Percentiles rank a stretch among this genome's conserved stretches.
Conservation (phyloP, 2,113 vertebrate genomes). For the Pantherophis guttatus region DNA sequence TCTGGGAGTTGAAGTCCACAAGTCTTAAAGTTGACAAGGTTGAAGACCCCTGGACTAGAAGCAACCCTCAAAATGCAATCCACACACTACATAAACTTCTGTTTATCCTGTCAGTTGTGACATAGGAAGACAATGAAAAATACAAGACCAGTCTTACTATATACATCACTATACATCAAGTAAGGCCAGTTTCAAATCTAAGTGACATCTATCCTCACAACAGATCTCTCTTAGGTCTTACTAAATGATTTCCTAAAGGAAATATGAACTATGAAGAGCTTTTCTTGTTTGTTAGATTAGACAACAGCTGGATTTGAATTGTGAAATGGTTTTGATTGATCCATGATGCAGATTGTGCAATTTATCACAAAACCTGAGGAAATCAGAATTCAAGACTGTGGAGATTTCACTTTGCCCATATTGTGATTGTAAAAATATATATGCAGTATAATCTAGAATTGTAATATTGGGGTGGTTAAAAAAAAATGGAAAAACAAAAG, state of each 20-base stretch:
- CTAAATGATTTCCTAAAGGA: background rate
- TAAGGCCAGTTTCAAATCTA: background rate
- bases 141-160: background rate
- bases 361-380: constrained; percentile 32
- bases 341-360: constrained; percentile 21
- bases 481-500: constrained; percentile 36
- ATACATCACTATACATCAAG: background rate
- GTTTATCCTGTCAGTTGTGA: background rate
- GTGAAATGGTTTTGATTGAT: constrained; percentile 23
- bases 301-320: background rate
- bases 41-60: background rate
- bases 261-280: background rate
- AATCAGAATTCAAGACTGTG: constrained; percentile 29
- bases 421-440: constrained; percentile 42
- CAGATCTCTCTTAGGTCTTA: background rate
- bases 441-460: constrained; percentile 44
- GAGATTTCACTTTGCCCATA: constrained; percentile 21
- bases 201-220: background rate
- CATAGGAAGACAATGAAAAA: background rate
- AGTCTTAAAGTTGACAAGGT: too few species aligned
- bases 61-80: background rate
- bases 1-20: too few species aligned
- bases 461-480: constrained; percentile 32
- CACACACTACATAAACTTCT: background rate
- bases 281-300: background rate